Percentiles rank a stretch among this genome's conserved stretches.
phyloP scores from a whole-genome alignment of 2,888 invertebrate genomes.

The Drosophila monieri region DNA sequence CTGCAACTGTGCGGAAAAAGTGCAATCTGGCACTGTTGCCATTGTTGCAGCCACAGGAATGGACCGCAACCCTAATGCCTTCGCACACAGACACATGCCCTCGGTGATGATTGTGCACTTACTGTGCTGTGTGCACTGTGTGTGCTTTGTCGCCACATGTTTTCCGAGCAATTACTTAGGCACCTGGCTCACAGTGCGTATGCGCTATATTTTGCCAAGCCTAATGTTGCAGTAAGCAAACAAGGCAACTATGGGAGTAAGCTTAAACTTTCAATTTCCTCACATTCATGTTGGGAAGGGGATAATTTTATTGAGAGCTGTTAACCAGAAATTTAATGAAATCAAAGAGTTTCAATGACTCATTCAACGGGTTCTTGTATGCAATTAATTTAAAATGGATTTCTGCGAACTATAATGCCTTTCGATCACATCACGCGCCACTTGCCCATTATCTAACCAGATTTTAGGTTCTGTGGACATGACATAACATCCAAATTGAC shows the following conservation, averaged over 20 bases:
- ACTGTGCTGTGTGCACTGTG: constrained; percentile 27
- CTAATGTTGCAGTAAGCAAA: constrained; percentile 2
- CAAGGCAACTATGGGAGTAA: background rate
- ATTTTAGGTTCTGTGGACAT: constrained; percentile 29
- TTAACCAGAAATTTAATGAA: background rate
- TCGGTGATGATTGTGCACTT: constrained; percentile 59
- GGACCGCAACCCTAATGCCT: constrained; percentile 72
- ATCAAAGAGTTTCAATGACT: background rate
- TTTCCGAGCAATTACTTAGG: constrained; percentile 76
- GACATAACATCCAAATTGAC: constrained; percentile 34
- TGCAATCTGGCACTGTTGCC: constrained; percentile 52
- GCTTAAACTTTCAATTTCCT: background rate
- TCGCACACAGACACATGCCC: constrained; percentile 47
- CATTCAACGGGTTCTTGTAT: background rate
- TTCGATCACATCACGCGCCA: constrained; percentile 26
- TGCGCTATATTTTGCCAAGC: constrained; percentile 43
- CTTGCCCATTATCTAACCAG: constrained; percentile 27
- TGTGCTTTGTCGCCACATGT: constrained; percentile 71
- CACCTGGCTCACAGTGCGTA: constrained; percentile 49
- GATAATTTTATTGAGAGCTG: too few species aligned
- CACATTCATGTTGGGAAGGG: background rate
- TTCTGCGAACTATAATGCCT: constrained; percentile 16
- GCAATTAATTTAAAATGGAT: constrained; percentile 7
- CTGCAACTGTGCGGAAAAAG: constrained; percentile 61
- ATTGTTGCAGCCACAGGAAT: constrained; percentile 52